phyloP scores from a whole-genome alignment of 2,113 vertebrate species.

The Tor tambroides region DNA sequence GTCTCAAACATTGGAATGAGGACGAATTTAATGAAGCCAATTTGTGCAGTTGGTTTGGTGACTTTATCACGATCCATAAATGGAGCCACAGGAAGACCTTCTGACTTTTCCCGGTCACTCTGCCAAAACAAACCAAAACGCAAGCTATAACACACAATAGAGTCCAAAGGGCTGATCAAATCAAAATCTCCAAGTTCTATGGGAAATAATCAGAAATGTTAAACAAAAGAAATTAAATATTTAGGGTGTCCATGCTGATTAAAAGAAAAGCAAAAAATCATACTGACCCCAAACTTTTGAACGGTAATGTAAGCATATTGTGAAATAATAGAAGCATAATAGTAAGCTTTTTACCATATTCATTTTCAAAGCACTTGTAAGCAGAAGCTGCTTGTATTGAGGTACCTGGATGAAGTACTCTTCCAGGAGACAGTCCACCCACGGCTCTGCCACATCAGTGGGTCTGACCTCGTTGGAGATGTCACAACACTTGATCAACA shows the following conservation, averaged over 20 bases:
- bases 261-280: neutral
- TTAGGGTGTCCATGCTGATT: neutral
- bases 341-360: neutral
- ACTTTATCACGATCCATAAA: conserved; percentile 99
- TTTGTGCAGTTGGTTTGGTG: conserved; percentile 95
- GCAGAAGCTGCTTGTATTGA: neutral
- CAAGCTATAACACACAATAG: neutral
- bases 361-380: conserved; percentile 13
- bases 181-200: neutral
- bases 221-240: neutral
- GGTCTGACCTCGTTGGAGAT: conserved; percentile 98
- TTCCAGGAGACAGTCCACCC: conserved; percentile 95
- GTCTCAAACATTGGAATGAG: conserved; percentile 86
- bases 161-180: neutral
- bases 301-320: neutral
- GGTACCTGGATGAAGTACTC: conserved; percentile 98
- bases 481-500: conserved; percentile 98
- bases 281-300: neutral
- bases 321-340: neutral
- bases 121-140: conserved; percentile 60
- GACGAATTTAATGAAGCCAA: conserved; percentile 89
- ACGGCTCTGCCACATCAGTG: conserved; percentile 91
- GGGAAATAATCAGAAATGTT: neutral
- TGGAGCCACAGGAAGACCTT: conserved; percentile 94
- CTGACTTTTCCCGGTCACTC: conserved; percentile 95